Base-by-base conservation (phyloP, 1,140 invertebrate genomes). In the Panulirus ornatus region DNA sequence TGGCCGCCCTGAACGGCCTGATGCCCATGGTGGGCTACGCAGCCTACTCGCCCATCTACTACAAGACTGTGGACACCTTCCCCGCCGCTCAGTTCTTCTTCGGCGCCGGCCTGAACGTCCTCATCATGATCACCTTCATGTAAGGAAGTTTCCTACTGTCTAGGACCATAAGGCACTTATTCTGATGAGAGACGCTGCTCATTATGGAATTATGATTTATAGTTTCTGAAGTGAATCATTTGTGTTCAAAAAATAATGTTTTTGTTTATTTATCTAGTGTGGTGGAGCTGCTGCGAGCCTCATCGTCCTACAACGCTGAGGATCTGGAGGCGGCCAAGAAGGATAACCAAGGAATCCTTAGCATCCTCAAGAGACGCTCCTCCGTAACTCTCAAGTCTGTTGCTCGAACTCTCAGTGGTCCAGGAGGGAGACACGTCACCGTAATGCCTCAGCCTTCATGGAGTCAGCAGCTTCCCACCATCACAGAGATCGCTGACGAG, bases 71-170 rank as follows among this genome's bases (percentile, higher is more conserved):
- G 16, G 79, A 76, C 34, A 79, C 78, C 58, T 91, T 88, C 34
- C 91, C 91, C 11, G 91, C 71, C n/a, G 82, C 86, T 40, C 91
- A 91, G 86, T 91, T 91, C 91, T 84, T 91, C 51, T 88, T 91
- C 14, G 91, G 79, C 5, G 91, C 91, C 44, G 40, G 27, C 22
- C 86, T 91, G 71, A 91, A 91, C 44, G 44, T 88, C 44, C 19
- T 79, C 11, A 88, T 91, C 9, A 84, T 88, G 40, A 47, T 88
- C 40, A 36, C 79, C 6, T 91, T 88, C 71, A 58, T 91, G 91
- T 91, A 58, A 91, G 91, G 79, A 73, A 73, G 5, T 6, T 27
- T 16, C 30, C 14, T 38, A n/a, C 0, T 84, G 5, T 38, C 22
- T 16, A 14, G 8, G 1, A 6, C 34, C 19, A 38, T 16, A 16